Conservation (phyloP, 2,113 vertebrate species). For the Hystrix cristata region DNA sequence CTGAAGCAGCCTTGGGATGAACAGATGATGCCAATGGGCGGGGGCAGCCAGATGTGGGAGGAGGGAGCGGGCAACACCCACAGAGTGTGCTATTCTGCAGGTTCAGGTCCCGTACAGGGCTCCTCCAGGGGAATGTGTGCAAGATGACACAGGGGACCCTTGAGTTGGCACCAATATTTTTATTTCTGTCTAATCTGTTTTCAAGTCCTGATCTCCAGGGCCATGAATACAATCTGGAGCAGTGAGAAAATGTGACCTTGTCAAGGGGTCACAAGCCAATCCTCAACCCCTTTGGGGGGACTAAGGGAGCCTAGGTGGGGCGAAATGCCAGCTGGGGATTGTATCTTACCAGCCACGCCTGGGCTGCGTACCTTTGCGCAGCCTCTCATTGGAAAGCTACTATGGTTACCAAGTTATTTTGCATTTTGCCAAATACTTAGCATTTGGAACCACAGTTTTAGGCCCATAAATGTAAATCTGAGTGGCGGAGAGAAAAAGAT, state of each 20-base stretch:
- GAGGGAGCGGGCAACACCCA: not conserved
- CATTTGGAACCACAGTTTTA: not conserved
- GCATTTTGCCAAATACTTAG: not conserved
- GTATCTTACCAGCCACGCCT: not conserved
- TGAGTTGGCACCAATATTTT: not conserved
- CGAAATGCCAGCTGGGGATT: rapidly evolving
- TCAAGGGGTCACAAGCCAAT: not conserved
- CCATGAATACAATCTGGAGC: not conserved
- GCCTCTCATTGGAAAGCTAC: not conserved
- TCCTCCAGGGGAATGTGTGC: not conserved
- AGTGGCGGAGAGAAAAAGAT: not conserved
- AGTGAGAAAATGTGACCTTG: not conserved
- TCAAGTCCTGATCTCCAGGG: not conserved
- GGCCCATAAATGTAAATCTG: not conserved
- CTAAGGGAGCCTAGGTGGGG: rapidly evolving
- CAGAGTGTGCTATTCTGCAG: rapidly evolving
- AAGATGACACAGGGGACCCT: not conserved
- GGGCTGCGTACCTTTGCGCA: not conserved
- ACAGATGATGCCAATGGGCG: rapidly evolving
- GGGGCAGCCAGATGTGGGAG: too few species aligned
- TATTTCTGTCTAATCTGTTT: not conserved
- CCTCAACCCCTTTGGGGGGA: not conserved
- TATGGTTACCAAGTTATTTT: not conserved
- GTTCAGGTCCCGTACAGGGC: rapidly evolving
- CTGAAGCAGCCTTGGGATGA: not conserved